These are phyloP conservation scores for Montifringilla adamsi DNA, from an alignment of 2,113 vertebrate species.

Conservation along the genomic window DNA sequence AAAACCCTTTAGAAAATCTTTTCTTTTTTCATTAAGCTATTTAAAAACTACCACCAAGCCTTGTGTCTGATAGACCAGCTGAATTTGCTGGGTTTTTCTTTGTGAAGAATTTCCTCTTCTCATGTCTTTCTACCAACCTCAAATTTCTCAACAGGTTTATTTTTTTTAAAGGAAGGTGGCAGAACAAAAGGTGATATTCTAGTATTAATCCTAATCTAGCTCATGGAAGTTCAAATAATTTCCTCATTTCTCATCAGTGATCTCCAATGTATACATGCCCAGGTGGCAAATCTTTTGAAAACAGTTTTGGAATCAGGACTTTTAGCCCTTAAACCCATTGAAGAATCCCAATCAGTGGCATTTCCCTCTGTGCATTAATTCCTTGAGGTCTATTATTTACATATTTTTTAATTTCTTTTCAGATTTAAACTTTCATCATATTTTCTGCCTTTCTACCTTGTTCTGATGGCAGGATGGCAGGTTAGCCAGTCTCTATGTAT, in stretches of 20 bases:
- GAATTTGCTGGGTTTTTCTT: not conserved
- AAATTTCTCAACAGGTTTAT: not conserved
- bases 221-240: not conserved
- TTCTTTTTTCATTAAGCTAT: not conserved
- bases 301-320: not conserved
- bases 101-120: not conserved
- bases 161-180: not conserved
- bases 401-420: not conserved
- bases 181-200: not conserved
- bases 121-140: not conserved
- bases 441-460: not conserved
- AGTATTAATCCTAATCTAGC: not conserved
- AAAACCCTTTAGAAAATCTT: not conserved
- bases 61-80: not conserved
- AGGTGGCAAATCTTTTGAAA: not conserved
- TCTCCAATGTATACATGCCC: not conserved
- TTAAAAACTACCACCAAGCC: not conserved
- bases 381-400: not conserved
- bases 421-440: not conserved
- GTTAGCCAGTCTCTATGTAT: not conserved
- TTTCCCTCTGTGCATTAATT: not conserved
- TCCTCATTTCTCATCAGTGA: not conserved
- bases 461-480: not conserved
- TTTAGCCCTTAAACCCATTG: not conserved
- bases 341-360: not conserved